A percentile compares a stretch with the other conserved stretches of the same genome.
These are phyloP conservation scores for Poecile montanus DNA, from an alignment of 2,797 vertebrate species.

Conservation along the genomic window DNA sequence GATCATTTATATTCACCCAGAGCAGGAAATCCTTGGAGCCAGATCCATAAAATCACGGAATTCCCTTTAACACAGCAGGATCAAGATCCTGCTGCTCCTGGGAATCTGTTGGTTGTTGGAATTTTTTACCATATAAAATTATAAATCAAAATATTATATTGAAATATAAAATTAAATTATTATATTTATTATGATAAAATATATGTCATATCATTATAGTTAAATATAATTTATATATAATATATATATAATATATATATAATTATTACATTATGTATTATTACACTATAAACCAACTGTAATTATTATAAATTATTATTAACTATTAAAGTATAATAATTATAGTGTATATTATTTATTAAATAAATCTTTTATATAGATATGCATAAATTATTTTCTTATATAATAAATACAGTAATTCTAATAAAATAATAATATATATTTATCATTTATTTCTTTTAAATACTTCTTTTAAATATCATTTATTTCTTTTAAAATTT, in stretches of 20 bases:
- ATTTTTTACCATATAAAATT: rapidly evolving
- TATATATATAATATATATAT: too few species aligned
- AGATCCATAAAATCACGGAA: not conserved
- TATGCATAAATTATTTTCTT: too few species aligned
- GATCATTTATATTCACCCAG: not conserved
- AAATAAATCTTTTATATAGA: not conserved
- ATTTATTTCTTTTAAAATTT: too few species aligned
- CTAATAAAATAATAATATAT: too few species aligned
- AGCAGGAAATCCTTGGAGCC: not conserved
- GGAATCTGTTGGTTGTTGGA: not conserved
- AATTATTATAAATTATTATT: not conserved
- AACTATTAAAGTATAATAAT: not conserved
- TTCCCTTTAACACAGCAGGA: not conserved
- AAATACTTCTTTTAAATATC: too few species aligned
- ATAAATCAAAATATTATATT: not conserved
- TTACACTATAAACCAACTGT: not conserved
- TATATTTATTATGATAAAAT: not conserved
- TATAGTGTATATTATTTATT: not conserved
- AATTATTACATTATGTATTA: not conserved
- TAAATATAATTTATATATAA: not conserved
- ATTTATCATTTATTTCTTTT: too few species aligned
- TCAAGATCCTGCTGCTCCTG: too few species aligned
- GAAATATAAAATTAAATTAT: not conserved
- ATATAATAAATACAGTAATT: not conserved
- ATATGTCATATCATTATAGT: rapidly evolving